These are phyloP conservation scores for Drosophila nr. medialis DNA, from an alignment of 2,888 invertebrate genomes.

Conservation along the genomic window DNA sequence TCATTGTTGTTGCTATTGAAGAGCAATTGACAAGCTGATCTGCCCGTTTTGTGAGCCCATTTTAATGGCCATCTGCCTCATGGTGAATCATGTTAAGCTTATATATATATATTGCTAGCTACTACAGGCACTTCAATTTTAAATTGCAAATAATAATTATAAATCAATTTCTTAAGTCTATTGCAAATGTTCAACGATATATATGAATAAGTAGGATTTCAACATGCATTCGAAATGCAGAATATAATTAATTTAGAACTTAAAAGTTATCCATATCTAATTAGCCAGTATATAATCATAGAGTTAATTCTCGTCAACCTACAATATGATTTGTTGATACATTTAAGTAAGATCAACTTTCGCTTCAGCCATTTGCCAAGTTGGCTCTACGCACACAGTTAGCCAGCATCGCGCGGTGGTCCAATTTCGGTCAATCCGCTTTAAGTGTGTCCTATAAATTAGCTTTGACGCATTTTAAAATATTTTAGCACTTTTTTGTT, in stretches of 20 bases:
- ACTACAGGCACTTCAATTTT: neutral
- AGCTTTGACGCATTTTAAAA: conserved; percentile 73
- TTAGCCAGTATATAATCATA: neutral
- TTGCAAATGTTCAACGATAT: neutral
- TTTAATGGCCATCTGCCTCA: conserved; percentile 51
- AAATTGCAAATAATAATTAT: neutral
- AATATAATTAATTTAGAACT: neutral
- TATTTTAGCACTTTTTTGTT: conserved; percentile 82
- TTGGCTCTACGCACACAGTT: conserved; percentile 5
- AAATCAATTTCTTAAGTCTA: neutral
- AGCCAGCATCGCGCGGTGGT: conserved; percentile 49
- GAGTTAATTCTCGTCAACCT: neutral
- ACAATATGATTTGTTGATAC: conserved; percentile 13
- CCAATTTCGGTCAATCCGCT: conserved; percentile 58
- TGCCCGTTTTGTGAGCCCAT: conserved; percentile 36
- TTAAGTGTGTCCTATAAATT: conserved; percentile 68
- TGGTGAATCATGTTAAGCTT: conserved; percentile 45
- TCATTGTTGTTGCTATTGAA: conserved; percentile 45
- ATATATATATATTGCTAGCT: no score
- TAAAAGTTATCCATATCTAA: neutral
- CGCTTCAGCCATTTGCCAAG: conserved; percentile 38
- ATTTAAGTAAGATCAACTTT: conserved; percentile 50
- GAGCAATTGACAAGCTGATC: conserved; percentile 59
- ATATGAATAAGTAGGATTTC: neutral
- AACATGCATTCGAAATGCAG: neutral